Evolutionary conservation across 2,888 invertebrate species (phyloP).

Genomic region (Pseudeuparius sepicola): DNA sequence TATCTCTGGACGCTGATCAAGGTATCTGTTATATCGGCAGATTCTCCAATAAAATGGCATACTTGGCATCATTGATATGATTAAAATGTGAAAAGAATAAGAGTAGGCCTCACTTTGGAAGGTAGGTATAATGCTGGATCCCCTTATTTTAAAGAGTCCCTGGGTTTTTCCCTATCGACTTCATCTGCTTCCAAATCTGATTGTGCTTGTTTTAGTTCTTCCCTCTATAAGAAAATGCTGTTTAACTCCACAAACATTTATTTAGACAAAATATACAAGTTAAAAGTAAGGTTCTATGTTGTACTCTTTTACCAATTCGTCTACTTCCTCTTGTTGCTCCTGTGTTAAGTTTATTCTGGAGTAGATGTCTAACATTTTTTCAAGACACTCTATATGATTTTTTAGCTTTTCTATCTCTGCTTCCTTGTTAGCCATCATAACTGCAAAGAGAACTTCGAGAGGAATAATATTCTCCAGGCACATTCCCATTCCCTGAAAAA

Average conservation of each 20-base stretch:
- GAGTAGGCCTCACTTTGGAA: too few species aligned
- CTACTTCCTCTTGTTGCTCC: slow-evolving; percentile 30
- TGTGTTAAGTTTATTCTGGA: slow-evolving; percentile 29
- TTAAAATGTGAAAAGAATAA: too few species aligned
- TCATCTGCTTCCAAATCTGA: slow-evolving; percentile 11
- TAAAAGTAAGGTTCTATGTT: too few species aligned
- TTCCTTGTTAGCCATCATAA: slow-evolving; percentile 40
- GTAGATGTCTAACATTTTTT: slow-evolving; percentile 28
- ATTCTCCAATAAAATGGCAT: too few species aligned
- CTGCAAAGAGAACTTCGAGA: slow-evolving; percentile 34
- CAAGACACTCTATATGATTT: slow-evolving; percentile 38
- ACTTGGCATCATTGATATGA: too few species aligned
- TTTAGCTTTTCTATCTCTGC: slow-evolving; percentile 42
- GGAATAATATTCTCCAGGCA: slow-evolving; percentile 34
- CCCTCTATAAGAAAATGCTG: slow-evolving; percentile 13
- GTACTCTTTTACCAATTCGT: slow-evolving; percentile 28
- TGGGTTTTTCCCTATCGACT: background rate
- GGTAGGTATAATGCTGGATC: too few species aligned
- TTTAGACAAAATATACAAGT: too few species aligned
- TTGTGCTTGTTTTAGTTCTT: slow-evolving; percentile 13
- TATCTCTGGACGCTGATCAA: too few species aligned
- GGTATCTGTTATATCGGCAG: too few species aligned
- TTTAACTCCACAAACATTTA: too few species aligned
- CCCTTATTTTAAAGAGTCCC: too few species aligned
- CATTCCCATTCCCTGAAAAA: too few species aligned